Evolutionary conservation across 2,888 invertebrate genomes (phyloP), one percentile per base, ranked within the genome.

Genomic region (Pollenia griseotomentosa): DNA sequence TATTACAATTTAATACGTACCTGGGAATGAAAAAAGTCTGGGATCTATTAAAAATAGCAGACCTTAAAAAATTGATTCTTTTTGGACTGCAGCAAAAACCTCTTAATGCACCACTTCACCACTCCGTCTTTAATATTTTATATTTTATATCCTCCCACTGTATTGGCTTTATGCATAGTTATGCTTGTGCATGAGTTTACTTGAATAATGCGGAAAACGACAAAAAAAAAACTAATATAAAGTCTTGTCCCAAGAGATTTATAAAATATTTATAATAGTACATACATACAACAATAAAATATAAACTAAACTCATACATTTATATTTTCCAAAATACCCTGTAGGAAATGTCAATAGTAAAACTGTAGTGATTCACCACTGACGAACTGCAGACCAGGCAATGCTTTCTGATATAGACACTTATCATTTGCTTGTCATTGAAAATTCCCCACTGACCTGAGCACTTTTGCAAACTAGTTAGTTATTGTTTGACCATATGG

Each of bases 161-260:
- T 44, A 14, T 65, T 9, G 6, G 44, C 8, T n/a, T 6, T 33
- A 33, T 33, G 33, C 33, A 33, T 33, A 23, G 33, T 33, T 63
- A 42, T 42, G 42, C n/a, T 40, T 14, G 42, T 63, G 16, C 42
- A 63, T 40, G 6, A 42, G 14, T 59, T 9, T 14, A 57, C 44
- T 65, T 44, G 1, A 59, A 14, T 33, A 59, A 33, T 59, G 40
- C 14, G 14, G 59, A 23, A 33, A 59, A 33, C 14, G 33, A 59
- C 59, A 59, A 59, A 33, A 23, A 19, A 23, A 59, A 59, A 53
- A 40, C 53, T 70, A 51, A 70, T 40, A 7, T 59, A 51, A 40
- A 70, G n/a, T 53, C 19, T 12, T 19, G 14, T 57, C 71, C 44
- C 71, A 57, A 46, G 57, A 46, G 71, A 59, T 44, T 23, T 73